These are phyloP conservation scores for Orientallactaga bullata DNA, from an alignment of 2,113 vertebrate genomes.

Conservation along the genomic window DNA sequence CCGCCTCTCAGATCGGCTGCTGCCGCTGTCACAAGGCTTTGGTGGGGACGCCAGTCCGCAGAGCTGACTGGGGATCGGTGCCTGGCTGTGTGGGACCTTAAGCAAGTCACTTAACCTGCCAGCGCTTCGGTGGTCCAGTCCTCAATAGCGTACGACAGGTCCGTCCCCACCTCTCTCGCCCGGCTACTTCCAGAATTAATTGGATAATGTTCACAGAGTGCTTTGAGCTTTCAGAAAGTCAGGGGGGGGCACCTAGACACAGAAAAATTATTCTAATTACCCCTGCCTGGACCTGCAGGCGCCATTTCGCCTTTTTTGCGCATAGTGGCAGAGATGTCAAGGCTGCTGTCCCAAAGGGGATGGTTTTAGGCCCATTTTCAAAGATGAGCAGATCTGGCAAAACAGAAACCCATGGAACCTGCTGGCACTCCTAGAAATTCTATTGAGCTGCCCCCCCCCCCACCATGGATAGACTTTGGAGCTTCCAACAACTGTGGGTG, in stretches of 20 bases:
- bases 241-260: neutral
- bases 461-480: neutral
- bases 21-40: neutral
- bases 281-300: conserved; percentile 10
- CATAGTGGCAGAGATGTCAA: neutral
- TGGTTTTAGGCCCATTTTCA: conserved; percentile 47
- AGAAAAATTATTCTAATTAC: conserved; percentile 71
- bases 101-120: conserved; percentile 66
- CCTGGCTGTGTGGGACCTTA: conserved; percentile 28
- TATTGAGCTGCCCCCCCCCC: neutral
- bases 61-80: neutral
- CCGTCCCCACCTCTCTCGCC: conserved; percentile 62
- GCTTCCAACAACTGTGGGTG: rapidly evolving
- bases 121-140: neutral
- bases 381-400: conserved; percentile 26
- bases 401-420: neutral
- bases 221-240: conserved; percentile 71
- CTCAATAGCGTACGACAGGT: neutral
- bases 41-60: neutral
- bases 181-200: conserved; percentile 66
- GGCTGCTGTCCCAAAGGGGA: conserved; percentile 29
- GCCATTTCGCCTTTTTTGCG: conserved; percentile 48
- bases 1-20: neutral
- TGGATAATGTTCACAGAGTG: conserved; percentile 70
- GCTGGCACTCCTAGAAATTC: neutral